These are phyloP conservation scores for Scaptomyza tumidula DNA, from an alignment of 2,888 invertebrate species.

Conservation along the genomic window DNA sequence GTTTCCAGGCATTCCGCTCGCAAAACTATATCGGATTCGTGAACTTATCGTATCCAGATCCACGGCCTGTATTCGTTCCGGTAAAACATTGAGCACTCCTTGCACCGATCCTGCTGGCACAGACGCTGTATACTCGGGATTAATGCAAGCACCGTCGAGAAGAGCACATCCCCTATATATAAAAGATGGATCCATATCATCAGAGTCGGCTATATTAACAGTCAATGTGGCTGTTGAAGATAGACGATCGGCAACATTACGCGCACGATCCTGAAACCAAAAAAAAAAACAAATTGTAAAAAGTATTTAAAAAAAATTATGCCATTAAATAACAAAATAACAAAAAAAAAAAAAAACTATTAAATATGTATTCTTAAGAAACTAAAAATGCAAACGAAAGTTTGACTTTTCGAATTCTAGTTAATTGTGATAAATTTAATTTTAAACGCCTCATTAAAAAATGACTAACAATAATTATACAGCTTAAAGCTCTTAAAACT, in stretches of 20 bases:
- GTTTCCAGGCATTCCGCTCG: constrained; percentile 91
- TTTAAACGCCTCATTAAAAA: not conserved
- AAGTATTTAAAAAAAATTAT: too few relatives aligned
- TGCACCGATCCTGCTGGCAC: constrained; percentile 91
- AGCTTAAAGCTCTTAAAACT: not conserved
- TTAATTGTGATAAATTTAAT: too few relatives aligned
- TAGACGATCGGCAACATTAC: constrained; percentile 90
- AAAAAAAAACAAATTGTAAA: too few relatives aligned
- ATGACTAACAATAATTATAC: not conserved
- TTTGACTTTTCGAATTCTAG: too few relatives aligned
- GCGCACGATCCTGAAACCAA: constrained; percentile 90
- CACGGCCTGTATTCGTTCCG: constrained; percentile 95
- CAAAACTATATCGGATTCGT: constrained; percentile 92
- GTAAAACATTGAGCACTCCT: constrained; percentile 92
- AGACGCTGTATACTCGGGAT: constrained; percentile 93
- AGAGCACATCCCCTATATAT: constrained; percentile 94
- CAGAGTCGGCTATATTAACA: constrained; percentile 93
- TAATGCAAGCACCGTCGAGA: constrained; percentile 93
- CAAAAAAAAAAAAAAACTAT: too few relatives aligned
- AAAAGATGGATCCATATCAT: constrained; percentile 96
- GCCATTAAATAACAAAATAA: too few relatives aligned
- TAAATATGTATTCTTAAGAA: too few relatives aligned
- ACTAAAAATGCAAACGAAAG: too few relatives aligned
- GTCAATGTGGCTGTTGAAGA: constrained; percentile 94
- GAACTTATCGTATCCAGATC: constrained; percentile 95